Conservation (phyloP, 35 echinoderm and acorn worm species). For the Eucidaris tribuloides region DNA sequence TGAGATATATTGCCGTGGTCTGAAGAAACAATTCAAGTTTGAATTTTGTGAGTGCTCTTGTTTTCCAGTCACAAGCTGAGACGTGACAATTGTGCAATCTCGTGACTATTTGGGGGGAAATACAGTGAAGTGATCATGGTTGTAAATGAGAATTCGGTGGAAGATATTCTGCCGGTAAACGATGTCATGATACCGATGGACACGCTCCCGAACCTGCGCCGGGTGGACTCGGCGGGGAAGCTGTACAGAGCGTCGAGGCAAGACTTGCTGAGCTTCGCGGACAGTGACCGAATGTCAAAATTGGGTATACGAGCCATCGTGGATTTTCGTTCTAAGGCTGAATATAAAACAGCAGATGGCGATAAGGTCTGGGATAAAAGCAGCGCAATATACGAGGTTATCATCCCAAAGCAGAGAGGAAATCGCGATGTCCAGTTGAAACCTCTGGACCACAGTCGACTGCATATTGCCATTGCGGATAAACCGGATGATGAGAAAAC, state of each 20-base stretch:
- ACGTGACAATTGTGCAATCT: neutral
- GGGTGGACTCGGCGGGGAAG: conserved; percentile 50
- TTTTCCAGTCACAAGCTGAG: neutral
- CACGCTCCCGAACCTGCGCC: conserved; percentile 68
- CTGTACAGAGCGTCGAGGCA: conserved; percentile 69
- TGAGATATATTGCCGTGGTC: too few relatives aligned
- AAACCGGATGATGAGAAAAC: neutral
- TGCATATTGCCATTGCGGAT: neutral
- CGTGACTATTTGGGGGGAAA: neutral
- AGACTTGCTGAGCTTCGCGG: conserved; percentile 51
- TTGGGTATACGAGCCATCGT: conserved; percentile 53
- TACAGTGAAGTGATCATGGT: neutral
- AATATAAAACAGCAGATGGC: conserved; percentile 44
- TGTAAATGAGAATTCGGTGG: neutral
- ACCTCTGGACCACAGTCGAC: neutral
- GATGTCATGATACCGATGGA: conserved; percentile 29
- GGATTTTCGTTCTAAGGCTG: conserved; percentile 61
- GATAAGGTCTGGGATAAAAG: conserved; percentile 57
- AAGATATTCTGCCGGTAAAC: neutral
- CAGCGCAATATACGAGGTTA: conserved; percentile 10
- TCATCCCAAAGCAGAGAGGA: conserved; percentile 24
- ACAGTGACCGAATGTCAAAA: conserved; percentile 38
- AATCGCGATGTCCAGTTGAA: neutral
- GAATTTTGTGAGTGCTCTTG: neutral
- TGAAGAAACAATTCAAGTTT: neutral